Evolutionary conservation across 2,888 invertebrate species (phyloP), one percentile per base, ranked within the genome.

Genomic region (Mythimna ferrago): DNA sequence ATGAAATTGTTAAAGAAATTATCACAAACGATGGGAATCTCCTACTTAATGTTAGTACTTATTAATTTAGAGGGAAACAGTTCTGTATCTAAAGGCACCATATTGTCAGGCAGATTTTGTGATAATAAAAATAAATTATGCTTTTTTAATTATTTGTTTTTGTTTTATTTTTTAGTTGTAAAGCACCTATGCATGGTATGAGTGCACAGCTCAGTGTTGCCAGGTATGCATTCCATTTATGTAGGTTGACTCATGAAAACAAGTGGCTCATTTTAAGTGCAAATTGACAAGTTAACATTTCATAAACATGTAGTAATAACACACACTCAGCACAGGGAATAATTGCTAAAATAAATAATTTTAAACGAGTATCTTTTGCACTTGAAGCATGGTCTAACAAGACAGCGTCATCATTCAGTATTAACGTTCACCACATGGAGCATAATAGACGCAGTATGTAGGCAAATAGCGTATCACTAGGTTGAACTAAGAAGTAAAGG

Each of bases 31-130:
- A 86, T 87, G 85, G 90, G 94, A 96, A 95, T 95, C 95, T 96
- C 95, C 90, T 93, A 94, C 94, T 95, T 95, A 95, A 93, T 91
- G 76, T 88, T 93, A 94, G 95, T 96, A 96, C 96, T 96, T 96
- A 96, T 95, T 95, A 94, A 93, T 88, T 89, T 92, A 93, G 93
- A 92, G 93, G 94, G 93, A 86, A 89, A 86, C 85, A 91, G 88
- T 84, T 84, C 77, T 88, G 88, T 90, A 90, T 93, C 92, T 92
- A 93, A 93, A 93, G 93, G 93, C 82, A 76, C 76, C 93, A 68
- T 68, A 80, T 90, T 90, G 87, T 92, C 87, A 87, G 87, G 89
- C 87, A 87, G 86, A 89, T 89, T 86, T 89, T 92, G 90, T 90
- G 94, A 92, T 94, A 91, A 93, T 94, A 93, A 91, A 91, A 95